These are phyloP conservation scores for Lophotriccus pileatus DNA, from an alignment of 2,797 vertebrate species.

Conservation along the genomic window DNA sequence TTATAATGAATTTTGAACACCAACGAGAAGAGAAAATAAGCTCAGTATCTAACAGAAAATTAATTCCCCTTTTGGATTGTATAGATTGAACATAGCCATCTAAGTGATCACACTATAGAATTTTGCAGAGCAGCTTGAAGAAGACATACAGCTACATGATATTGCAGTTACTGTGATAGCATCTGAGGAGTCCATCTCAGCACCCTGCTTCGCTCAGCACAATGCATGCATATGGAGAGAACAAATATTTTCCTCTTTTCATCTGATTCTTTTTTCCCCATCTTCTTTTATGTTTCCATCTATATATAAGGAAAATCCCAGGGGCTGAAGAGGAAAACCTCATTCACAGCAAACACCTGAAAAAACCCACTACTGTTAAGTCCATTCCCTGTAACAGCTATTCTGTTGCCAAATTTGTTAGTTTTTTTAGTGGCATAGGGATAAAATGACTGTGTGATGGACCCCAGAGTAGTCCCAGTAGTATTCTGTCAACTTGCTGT, in stretches of 20 bases:
- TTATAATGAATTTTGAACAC: background rate
- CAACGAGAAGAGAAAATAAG: background rate
- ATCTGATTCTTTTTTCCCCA: background rate
- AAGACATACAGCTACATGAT: constrained; percentile 12
- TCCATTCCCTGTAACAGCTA: background rate
- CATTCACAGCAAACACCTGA: background rate
- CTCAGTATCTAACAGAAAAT: background rate
- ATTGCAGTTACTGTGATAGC: constrained; percentile 25
- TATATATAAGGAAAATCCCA: background rate
- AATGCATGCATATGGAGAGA: background rate
- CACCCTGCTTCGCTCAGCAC: background rate
- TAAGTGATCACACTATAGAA: background rate
- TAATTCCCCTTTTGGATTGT: background rate
- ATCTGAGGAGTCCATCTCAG: constrained; percentile 11
- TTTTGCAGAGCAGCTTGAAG: background rate
- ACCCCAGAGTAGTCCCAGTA: background rate
- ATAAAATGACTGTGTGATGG: constrained; percentile 17
- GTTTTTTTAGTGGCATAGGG: background rate
- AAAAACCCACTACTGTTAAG: background rate
- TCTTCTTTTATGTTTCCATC: background rate
- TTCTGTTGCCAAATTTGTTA: background rate
- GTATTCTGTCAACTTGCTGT: constrained; percentile 30
- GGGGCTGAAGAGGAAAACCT: background rate
- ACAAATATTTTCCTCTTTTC: background rate
- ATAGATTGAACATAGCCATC: background rate